Evolutionary conservation across 2,113 vertebrate genomes (phyloP), one percentile per base, ranked within the genome.

Genomic region (Pedetes capensis): DNA sequence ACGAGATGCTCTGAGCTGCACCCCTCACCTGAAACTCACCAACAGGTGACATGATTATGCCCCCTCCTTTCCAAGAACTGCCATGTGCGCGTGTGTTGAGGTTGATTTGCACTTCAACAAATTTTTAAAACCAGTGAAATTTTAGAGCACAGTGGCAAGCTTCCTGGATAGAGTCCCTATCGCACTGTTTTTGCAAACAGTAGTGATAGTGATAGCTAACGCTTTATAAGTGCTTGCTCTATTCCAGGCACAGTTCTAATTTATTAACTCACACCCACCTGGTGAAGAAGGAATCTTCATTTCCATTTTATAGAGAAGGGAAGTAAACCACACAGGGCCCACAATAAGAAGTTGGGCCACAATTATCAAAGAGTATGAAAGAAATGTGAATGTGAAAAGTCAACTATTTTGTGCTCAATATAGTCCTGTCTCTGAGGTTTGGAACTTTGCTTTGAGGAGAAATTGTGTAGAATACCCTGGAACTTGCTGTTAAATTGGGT

Each of bases 21-120:
- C 37, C 93, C n/a, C 55, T 88, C 8, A 18, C 71, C 85, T 80
- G 72, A 81, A 84, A 93, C n/a, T 76, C 39, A 32, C 93, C 96
- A 79, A 83, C 91, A 94, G 93, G 95, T 87, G 87, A 84, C 91
- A 71, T 39, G 76, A 53, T 53, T 90, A 27, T 22, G 25, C 7
- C 14, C 8, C 1, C 8, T 27, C 34, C 32, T 39, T 86, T 57
- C 4, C 47, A 53, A 53, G 61, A 78, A 37, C 71, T 4, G 13
- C 23, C 3, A 61, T 47, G 74, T 25, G 57, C 71, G 59, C 91
- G 59, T 39, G 37, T 80, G 61, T 64, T 25, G 37, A 55, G 9
- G 1, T 17, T 32, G 25, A 72, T 85, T 88, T 89, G 66, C 49
- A 85, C 90, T 89, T 93, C 57, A 69, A n/a, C 84, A 61, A 42